Evolutionary conservation across 1,140 invertebrate species (phyloP), one percentile per base, ranked within the genome.

Genomic region (Brachionus rubens): DNA sequence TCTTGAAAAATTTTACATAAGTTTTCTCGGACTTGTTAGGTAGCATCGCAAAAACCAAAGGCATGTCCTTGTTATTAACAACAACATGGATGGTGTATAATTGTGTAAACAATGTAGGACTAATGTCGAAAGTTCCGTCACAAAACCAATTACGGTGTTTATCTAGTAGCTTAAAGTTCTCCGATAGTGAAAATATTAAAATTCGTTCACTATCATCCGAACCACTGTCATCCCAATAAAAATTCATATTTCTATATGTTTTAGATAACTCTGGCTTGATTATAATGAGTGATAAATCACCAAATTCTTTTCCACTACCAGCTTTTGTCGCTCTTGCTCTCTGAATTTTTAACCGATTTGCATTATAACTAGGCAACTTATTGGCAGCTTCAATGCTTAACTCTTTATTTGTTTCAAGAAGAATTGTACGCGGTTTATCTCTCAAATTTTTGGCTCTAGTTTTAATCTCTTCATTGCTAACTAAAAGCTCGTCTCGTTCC

Each of bases 291-390:
- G 46, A 47, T 47, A 47, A 47, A 21, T 52, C 48, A 16, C 24
- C 48, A 52, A 52, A 52, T 52, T 52, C 48, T 52, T 52, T 52
- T 21, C 48, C 48, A 52, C n/a, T 7, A 52, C 48, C 48, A 52
- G 48, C 48, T 52, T 52, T 52, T 21, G 16, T 52, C n/a, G 21
- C 16, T 10, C 48, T 52, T 21, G 48, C 48, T 52, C 48, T 52
- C 2, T 52, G 1, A 21, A 52, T 52, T 52, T 52, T 52, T 52
- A 3, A n/a, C 24, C 48, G 16, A 21, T 10, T 52, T 14, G 56
- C 33, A 40, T 41, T 41, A 33, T 62, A 62, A 19, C 5, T 41
- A 4, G 56, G 56, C 36, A 52, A 52, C 24, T 52, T 52, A n/a
- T 1, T 52, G 16, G 24, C 48, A 21, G 48, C 48, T 21, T 52